Evolutionary conservation across 2,888 invertebrate species (phyloP), one percentile per base, ranked within the genome.

Genomic region (Lasioglossum leucozonium): DNA sequence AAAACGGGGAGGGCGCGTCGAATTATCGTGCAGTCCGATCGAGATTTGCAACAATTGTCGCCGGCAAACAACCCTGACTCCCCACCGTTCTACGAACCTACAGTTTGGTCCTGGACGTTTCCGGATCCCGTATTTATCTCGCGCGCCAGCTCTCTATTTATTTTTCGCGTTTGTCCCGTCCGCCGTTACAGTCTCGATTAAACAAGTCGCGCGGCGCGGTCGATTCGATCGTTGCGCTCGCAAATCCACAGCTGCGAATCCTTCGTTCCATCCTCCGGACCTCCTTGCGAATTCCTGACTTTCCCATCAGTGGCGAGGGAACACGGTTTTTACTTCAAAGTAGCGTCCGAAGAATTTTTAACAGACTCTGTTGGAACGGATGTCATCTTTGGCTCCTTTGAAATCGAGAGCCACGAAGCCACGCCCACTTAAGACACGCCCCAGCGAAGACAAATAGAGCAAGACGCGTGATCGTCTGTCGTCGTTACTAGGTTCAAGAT

Each of bases 31-130:
- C 71, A 44, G 58, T 47, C 47, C 62, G 44, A 80, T 37, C 71
- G 80, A 51, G 51, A 81, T 81, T 65, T 77, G 77, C 76, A 77
- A 83, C 77, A 73, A 58, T 73, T 55, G 44, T 55, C 62, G 67
- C 34, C 16, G 13, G 76, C 40, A 75, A 77, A 83, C 72, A 76
- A 81, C 6, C 72, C 8, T n/a, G 8, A 16, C 62, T 34, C 42
- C 4, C 18, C 44, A 5, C 40, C 6, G 1, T 47, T 26, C 22
- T 30, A 22, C 30, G 18, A 18, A 10, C 4, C 22, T 13, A 8
- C 22, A 16, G 18, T 34, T 34, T 22, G 18, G 18, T 11, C 18
- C 47, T 18, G 4, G 47, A 18, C 22, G 44, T 13, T 26, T 30
- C 26, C 18, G 18, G 65, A 18, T 65, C 26, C 26, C 71, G 44